Conservation (phyloP, 2,113 vertebrate species). For the Oxyruncus cristatus region DNA sequence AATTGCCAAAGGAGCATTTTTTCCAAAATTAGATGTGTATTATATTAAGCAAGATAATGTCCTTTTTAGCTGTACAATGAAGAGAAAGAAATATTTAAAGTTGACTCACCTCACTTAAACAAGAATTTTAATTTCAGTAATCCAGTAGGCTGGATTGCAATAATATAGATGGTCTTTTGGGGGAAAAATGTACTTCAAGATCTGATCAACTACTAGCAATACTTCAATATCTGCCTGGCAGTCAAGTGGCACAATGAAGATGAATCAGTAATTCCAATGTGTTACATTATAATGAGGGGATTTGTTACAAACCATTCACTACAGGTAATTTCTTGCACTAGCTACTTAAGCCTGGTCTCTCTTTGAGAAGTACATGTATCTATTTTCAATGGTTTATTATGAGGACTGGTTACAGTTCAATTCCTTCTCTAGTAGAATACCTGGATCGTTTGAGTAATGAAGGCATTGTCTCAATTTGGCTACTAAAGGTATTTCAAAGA, state of each 20-base stretch:
- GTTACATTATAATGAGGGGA: background rate
- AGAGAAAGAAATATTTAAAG: background rate
- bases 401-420: conserved; percentile 23
- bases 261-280: background rate
- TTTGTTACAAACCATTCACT: background rate
- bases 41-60: background rate
- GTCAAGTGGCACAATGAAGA: background rate
- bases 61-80: background rate
- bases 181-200: background rate
- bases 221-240: background rate
- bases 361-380: conserved; percentile 28
- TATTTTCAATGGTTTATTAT: conserved; percentile 59
- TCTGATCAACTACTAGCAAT: conserved; percentile 5
- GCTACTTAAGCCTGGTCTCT: conserved; percentile 1
- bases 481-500: background rate
- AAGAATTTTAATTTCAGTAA: background rate
- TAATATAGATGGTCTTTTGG: background rate
- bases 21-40: background rate
- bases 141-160: conserved; percentile 22
- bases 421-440: conserved; percentile 45
- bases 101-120: background rate
- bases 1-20: conserved; percentile 65
- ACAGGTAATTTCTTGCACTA: conserved; percentile 45
- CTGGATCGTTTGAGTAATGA: background rate
- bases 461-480: conserved; percentile 7